Evolutionary conservation across 2,888 invertebrate genomes (phyloP).

Genomic region (Himalopsyche tibetana): DNA sequence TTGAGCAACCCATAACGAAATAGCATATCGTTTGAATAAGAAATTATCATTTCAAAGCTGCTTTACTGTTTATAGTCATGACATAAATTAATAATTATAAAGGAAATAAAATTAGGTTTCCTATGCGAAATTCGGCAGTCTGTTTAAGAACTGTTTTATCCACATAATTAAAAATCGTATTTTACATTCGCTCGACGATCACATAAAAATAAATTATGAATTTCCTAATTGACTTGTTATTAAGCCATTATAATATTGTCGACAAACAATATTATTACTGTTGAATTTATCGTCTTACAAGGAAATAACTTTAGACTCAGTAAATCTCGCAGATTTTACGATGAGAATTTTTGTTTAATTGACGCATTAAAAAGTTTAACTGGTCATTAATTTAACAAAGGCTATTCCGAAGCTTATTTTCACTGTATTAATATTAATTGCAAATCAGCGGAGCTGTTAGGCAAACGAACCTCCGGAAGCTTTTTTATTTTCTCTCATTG

Average conservation of each 20-base stretch:
- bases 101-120: too few relatives aligned
- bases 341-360: conserved; percentile 27
- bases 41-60: too few relatives aligned
- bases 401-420: background rate
- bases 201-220: background rate
- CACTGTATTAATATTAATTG: conserved; percentile 30
- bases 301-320: background rate
- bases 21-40: too few relatives aligned
- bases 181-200: too few relatives aligned
- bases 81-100: too few relatives aligned
- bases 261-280: conserved; percentile 26
- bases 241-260: background rate
- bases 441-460: conserved; percentile 13
- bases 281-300: conserved; percentile 9
- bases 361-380: conserved; percentile 26
- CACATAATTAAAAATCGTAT: too few relatives aligned
- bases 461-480: background rate
- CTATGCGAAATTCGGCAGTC: too few relatives aligned
- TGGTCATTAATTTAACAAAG: conserved; percentile 17
- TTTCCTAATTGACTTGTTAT: conserved; percentile 22
- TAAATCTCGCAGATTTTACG: conserved; percentile 3
- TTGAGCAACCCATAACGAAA: too few relatives aligned
- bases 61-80: too few relatives aligned
- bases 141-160: too few relatives aligned
- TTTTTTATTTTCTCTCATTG: background rate